These are phyloP conservation scores for Zonotrichia albicollis DNA, from an alignment of 2,797 vertebrate species.

Conservation along the genomic window DNA sequence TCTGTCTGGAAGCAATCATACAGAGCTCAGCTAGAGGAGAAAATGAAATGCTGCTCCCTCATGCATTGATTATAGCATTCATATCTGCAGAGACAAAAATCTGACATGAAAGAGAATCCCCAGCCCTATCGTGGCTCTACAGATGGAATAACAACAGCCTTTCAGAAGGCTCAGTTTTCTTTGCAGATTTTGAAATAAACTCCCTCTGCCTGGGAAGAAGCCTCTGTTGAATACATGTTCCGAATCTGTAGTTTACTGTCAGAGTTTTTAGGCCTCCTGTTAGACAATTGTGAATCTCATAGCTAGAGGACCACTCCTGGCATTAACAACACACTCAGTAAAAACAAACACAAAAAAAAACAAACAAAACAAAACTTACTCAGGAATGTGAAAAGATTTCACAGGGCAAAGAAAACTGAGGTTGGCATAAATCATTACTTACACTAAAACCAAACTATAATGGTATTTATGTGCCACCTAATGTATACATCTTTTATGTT, in stretches of 20 bases:
- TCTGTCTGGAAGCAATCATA: conserved; percentile 8
- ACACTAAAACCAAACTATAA: background rate
- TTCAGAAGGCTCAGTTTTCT: background rate
- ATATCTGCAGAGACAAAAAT: conserved; percentile 25
- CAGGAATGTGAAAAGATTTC: background rate
- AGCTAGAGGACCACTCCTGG: background rate
- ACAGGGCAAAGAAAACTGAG: background rate
- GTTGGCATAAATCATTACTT: background rate
- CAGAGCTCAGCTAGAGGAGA: background rate
- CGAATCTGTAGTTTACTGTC: background rate
- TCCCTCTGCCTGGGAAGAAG: background rate
- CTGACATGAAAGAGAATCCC: conserved; percentile 20
- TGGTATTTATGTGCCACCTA: background rate
- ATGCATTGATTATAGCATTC: conserved; percentile 18
- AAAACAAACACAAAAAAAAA: background rate
- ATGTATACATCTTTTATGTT: background rate
- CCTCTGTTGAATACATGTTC: background rate
- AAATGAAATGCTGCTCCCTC: conserved; percentile 27
- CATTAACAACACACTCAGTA: background rate
- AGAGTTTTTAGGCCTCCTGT: background rate
- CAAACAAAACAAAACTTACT: background rate
- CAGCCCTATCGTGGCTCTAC: background rate
- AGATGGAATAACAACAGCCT: background rate
- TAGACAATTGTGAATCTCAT: background rate
- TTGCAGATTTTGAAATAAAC: background rate